Percentiles rank a stretch among this genome's conserved stretches.
Conservation (phyloP, 2,797 vertebrate genomes). For the Ibycter americanus region DNA sequence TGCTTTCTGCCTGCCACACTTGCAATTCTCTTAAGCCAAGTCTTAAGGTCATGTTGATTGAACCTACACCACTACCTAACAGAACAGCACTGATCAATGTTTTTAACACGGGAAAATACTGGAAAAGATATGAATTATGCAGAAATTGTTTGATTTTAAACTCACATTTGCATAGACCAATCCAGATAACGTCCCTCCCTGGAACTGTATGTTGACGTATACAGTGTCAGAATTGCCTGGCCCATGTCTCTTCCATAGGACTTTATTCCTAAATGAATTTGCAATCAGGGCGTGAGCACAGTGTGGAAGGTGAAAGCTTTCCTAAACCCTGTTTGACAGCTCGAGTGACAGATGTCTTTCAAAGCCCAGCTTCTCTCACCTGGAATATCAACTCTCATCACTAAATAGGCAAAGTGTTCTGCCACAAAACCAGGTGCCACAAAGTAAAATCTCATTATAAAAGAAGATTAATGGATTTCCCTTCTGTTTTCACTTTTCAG, state of each 20-base stretch:
- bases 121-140: not conserved
- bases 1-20: not conserved
- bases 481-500: not conserved
- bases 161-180: not conserved
- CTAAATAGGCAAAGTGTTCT: not conserved
- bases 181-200: fast-evolving
- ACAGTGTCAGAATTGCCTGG: not conserved
- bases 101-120: not conserved
- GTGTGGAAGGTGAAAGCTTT: not conserved
- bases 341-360: not conserved
- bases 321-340: not conserved
- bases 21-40: not conserved
- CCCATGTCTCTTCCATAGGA: not conserved
- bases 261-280: not conserved
- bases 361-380: not conserved
- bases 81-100: not conserved
- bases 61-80: not conserved
- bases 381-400: not conserved
- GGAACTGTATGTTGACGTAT: not conserved
- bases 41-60: not conserved
- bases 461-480: not conserved
- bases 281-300: not conserved
- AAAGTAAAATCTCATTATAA: not conserved
- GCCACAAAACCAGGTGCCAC: not conserved
- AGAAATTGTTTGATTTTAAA: not conserved